Evolutionary conservation across 1,140 invertebrate genomes (phyloP), one percentile per base, ranked within the genome.

Genomic region (Neodiprion virginianus): DNA sequence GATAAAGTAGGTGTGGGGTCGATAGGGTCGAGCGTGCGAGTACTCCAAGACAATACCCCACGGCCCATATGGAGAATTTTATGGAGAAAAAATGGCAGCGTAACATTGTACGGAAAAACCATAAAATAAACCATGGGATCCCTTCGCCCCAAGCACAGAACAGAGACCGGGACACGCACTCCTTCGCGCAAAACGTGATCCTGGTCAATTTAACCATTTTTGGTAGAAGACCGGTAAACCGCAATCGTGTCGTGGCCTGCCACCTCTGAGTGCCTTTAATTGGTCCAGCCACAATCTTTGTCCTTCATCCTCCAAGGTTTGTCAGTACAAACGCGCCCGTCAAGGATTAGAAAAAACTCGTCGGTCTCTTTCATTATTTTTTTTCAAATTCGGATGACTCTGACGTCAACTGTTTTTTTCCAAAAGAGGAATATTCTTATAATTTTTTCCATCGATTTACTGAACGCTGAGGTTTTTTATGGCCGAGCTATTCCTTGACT

Each of bases 1-100:
- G 11, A 61, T 61, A 12, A 61, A 12, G 53, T 61, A 17, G n/a
- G 53, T 17, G n/a, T 17, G 53, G 53, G 53, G 53, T 61, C 53
- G 53, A 61, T 61, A 17, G 53, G 53, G 8, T 61, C 53, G 53
- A 61, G 5, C 53, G 53, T 61, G 53, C 53, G 53, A 61, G 53
- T 61, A 17, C 53, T 12, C 53, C 53, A 61, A 61, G 53, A 61
- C 53, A 61, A 61, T 61, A 61, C 53, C 53, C 53, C 53, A 61
- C 53, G 53, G 53, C 53, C 53, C 53, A 61, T 61, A 61, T 61
- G 53, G 53, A 61, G 53, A 61, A 61, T 61, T 61, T 61, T 61
- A 61, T 61, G 53, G n/a, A 8, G 53, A 61, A 61, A 61, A 40
- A 61, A 8, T 61, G n/a, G 11, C 53, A 14, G 53, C 11, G 11